Base-by-base conservation (phyloP, 2,888 invertebrate species). In the Homarus gammarus region DNA sequence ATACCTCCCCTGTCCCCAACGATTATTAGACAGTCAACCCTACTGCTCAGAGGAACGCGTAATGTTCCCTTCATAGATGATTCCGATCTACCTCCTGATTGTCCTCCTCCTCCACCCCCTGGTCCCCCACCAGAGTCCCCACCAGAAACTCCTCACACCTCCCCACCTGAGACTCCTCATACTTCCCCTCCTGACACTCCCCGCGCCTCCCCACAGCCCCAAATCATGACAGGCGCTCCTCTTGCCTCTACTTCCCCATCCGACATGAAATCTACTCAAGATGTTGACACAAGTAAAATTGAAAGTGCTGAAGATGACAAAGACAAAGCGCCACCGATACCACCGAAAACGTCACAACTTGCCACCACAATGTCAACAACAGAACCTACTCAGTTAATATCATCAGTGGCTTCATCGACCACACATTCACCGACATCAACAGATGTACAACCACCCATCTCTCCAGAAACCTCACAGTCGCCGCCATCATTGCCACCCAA, bases 131-230 rank as follows among this genome's bases (percentile, higher is more conserved):
- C 85, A 8, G 75, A 77, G 18, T 82, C 85, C 15, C 85, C 86
- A 5, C 85, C 90, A 22, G 81, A 82, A 33, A 77, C 85, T 27
- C 86, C 86, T 33, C 81, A 86, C 27, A 86, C 72, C 31, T 86
- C 90, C 6, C 90, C 90, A 6, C 86, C 86, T 12, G 86, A 90
- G 10, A 82, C 90, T 6, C 90, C 90, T n/a, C 85, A 75, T 33
- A 49, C 75, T n/a, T 85, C 89, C 5, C 85, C 85, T 15, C 77
- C 87, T 18, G 64, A 75, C 33, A 82, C 89, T 8, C 87, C 87
- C 5, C 68, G 78, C 15, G 31, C 68, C 40, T 90, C 90, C 15
- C 83, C 70, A 18, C 90, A 5, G n/a, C 12, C n/a, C 64, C 6
- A 5, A n/a, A n/a, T 27, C 6, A 6, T 1, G 8, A 27, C 64